Conservation (phyloP, 1,140 invertebrate species). For the Rhopalosiphum maidis region DNA sequence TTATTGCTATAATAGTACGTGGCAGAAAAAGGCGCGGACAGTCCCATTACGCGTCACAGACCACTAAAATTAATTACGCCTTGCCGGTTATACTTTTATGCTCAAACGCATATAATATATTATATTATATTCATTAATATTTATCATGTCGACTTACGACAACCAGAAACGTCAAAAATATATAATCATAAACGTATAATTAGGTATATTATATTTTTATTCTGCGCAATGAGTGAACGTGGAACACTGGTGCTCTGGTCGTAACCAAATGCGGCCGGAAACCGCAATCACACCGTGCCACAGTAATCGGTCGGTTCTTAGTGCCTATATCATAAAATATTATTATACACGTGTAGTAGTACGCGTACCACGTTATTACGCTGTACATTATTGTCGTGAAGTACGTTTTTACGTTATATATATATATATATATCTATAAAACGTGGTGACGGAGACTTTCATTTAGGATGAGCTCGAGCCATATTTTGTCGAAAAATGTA, state of each 20-base stretch:
- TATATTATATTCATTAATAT: background rate
- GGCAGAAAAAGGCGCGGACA: background rate
- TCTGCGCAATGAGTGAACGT: background rate
- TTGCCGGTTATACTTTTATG: background rate
- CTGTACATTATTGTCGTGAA: background rate
- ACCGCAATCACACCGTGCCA: background rate
- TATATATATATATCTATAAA: too few relatives aligned
- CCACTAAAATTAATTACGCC: constrained; percentile 1
- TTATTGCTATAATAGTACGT: background rate
- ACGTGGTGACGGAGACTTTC: background rate
- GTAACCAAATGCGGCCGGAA: background rate
- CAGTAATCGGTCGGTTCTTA: background rate
- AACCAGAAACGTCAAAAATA: background rate
- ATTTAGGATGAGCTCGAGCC: background rate
- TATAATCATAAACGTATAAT: background rate
- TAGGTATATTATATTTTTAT: background rate
- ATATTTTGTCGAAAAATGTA: background rate
- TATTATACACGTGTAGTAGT: too few relatives aligned
- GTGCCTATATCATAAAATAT: background rate
- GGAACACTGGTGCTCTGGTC: background rate
- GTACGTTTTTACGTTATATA: background rate
- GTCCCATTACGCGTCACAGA: background rate
- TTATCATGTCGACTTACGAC: background rate
- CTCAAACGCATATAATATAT: background rate
- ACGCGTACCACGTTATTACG: background rate